Evolutionary conservation across 2,797 vertebrate genomes (phyloP), one percentile per base, ranked within the genome.

Genomic region (Peromyscus aztecus): DNA sequence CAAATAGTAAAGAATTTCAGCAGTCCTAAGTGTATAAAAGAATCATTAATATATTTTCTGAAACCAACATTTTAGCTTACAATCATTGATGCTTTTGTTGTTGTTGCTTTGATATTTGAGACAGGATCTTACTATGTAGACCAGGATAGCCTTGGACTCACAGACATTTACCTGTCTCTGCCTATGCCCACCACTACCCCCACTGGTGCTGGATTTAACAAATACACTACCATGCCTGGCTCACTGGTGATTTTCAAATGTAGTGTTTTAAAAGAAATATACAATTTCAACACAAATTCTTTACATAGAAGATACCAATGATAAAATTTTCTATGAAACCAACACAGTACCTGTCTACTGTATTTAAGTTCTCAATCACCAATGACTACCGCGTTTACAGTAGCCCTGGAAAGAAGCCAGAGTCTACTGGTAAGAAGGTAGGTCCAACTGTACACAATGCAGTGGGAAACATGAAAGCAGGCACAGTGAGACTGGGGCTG

Each of bases 1-100:
- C 77, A 99, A 98, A 94, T 99, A 99, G 98, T 99, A 99, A 76
- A 99, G 98, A 89, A 99, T 99, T 98, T 99, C 99, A 95, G 99
- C 99, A 73, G 99, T 97, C 98, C 99, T 99, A 98, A 46, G 98
- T 96, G 94, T 23, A 86, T 52, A 98, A 90, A 98, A 96, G 94
- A 98, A 17, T 65, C 63, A 96, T 96, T 95, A 94, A 83, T 92
- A 78, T 91, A 10, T 93, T 73, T 91, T 76, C 95, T 90, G 55
- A 91, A 95, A 80, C 29, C 73, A 89, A 77, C 16, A 75, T 49
- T 80, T 94, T 76, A 76, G 14, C 27, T 94, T 90, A 86, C 8
- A 69, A 67, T 84, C 12, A 95, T 43, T 94, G 77, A 95, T 84
- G 55, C 6, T n/a, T 59, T 59, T 61, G 19, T 17, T 52, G 21